Evolutionary conservation across 1,140 invertebrate species (phyloP).

Genomic region (Mylabris phalerata): DNA sequence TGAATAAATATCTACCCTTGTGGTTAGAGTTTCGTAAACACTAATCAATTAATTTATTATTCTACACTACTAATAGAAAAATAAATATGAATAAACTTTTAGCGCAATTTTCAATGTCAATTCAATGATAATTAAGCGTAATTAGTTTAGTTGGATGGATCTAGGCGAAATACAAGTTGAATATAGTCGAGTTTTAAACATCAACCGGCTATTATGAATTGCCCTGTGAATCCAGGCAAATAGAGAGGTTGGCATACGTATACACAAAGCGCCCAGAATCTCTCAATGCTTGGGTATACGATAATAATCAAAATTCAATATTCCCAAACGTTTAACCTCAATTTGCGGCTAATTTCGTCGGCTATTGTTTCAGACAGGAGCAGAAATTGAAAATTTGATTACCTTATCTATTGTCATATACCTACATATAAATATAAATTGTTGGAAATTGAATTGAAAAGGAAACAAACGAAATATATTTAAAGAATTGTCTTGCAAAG

Average conservation of each 20-base stretch:
- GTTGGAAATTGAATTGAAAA: too few relatives aligned
- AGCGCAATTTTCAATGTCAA: conserved; percentile 1
- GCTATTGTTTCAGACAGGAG: conserved; percentile 3
- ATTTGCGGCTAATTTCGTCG: conserved; percentile 10
- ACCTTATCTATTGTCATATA: conserved; percentile 4
- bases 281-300: not conserved
- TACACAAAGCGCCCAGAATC: too few relatives aligned
- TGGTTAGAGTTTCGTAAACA: not conserved
- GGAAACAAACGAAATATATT: too few relatives aligned
- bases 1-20: not conserved
- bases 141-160: too few relatives aligned
- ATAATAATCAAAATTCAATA: conserved; percentile 8
- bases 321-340: not conserved
- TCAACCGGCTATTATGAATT: not conserved
- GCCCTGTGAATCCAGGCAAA: too few relatives aligned
- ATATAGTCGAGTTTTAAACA: not conserved
- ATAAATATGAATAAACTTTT: not conserved
- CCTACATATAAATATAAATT: not conserved
- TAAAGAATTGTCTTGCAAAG: not conserved
- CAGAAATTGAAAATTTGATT: conserved; percentile 15
- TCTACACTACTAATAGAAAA: conserved; percentile 2
- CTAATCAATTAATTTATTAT: conserved; percentile 5
- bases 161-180: too few relatives aligned
- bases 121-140: not conserved
- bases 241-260: too few relatives aligned